phyloP scores from a whole-genome alignment of 2,113 vertebrate genomes.

The Lepisosteus osseus region DNA sequence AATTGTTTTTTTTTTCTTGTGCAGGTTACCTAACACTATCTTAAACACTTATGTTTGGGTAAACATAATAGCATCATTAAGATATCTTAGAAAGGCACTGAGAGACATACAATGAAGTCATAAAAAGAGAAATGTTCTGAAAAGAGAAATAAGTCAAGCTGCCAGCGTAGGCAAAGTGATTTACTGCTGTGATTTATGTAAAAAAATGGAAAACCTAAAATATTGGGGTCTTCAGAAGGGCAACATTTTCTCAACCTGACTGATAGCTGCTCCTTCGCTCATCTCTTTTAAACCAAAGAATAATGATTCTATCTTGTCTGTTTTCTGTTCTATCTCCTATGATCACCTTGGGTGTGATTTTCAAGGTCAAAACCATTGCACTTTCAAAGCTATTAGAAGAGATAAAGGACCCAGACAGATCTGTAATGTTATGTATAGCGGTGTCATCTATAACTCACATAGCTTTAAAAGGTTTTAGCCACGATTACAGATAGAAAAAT shows the following conservation, averaged over 20 bases:
- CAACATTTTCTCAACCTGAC: not conserved
- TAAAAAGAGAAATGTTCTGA: not conserved
- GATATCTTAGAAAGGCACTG: not conserved
- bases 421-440: too few relatives aligned
- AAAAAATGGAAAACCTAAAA: not conserved
- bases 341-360: not conserved
- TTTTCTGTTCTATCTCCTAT: not conserved
- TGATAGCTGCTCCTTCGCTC: slow-evolving; percentile 1
- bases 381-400: too few relatives aligned
- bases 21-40: too few relatives aligned
- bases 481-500: too few relatives aligned
- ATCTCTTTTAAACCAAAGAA: not conserved
- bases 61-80: too few relatives aligned
- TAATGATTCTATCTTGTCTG: not conserved
- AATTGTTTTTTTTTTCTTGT: too few relatives aligned
- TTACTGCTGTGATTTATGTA: not conserved
- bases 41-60: too few relatives aligned
- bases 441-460: too few relatives aligned
- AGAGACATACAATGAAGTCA: not conserved
- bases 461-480: too few relatives aligned
- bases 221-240: not conserved
- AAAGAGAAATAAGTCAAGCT: not conserved
- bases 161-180: not conserved
- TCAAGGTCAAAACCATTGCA: not conserved
- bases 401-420: too few relatives aligned